Base-by-base conservation (phyloP, 1,140 invertebrate genomes). In the Leucophenga varia region DNA sequence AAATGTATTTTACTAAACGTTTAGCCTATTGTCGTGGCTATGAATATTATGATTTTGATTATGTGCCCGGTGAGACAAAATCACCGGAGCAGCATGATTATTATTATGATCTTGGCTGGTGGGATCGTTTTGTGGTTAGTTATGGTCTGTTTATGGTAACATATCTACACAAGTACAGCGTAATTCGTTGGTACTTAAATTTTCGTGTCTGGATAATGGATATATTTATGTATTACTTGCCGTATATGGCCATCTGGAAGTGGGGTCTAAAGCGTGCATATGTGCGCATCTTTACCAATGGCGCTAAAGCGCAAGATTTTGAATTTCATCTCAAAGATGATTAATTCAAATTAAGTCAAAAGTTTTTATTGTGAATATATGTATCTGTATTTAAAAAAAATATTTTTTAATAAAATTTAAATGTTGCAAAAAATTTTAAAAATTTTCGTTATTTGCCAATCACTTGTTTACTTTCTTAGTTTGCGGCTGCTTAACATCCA, bases 111-210 rank as follows among this genome's bases (percentile, higher is more conserved):
- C 39, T 73, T 5, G 50, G 43, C 13, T 61, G 57, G 47, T 73
- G 64, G 61, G 64, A 73, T 59, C 58, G 64, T 12, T 52, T 74
- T 7, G 37, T 64, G 3, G 58, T 72, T 9, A 53, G 51, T 35
- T 72, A 73, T 36, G 64, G 65, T 12, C 28, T 75, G 4, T 64
- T 61, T 19, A 19, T 74, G 5, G 57, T 72, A 6, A 70, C 67
- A 1, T 73, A 57, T 40, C 39, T 72, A 34, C 69, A 75, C 39
- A 59, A 56, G 43, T 74, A 60, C 25, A 39, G 43, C 22, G 32
- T 75, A 19, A 41, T 74, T 6, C 72, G 72, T 7, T 70, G 56
- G 50, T 74, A 73, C 43, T 54, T 72, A 1, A 75, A 75, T 45
- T 61, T 67, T 16, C 64, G 72, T 18, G 49, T 73, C 3, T 64